Percentiles rank a stretch among this genome's conserved stretches.
These are phyloP conservation scores for Notolabrus celidotus DNA, from an alignment of 2,797 vertebrate genomes.

Conservation along the genomic window DNA sequence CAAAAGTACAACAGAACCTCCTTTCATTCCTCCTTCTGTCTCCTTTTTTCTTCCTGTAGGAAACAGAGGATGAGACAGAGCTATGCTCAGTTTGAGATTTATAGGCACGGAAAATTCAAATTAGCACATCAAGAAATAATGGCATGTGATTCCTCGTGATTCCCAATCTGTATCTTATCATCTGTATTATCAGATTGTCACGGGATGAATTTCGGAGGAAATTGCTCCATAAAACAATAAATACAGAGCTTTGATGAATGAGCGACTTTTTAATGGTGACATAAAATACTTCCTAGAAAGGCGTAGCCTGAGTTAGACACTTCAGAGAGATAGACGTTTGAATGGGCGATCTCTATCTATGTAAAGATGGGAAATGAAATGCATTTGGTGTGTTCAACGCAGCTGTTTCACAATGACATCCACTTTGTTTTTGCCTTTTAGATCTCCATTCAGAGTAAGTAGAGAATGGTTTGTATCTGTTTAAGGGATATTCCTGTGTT, in stretches of 20 bases:
- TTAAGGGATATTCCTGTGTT: too few relatives aligned
- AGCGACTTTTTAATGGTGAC: slow-evolving; percentile 20
- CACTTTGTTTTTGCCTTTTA: slow-evolving; percentile 5
- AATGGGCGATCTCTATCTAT: slow-evolving; percentile 25
- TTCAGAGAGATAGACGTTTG: slow-evolving; percentile 37
- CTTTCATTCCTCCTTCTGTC: slow-evolving; percentile 13
- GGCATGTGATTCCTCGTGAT: neutral
- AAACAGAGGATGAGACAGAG: slow-evolving; percentile 15
- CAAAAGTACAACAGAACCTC: slow-evolving; percentile 20
- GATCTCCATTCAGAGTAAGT: slow-evolving; percentile 19
- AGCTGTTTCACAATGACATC: slow-evolving; percentile 22
- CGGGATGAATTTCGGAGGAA: slow-evolving; percentile 40
- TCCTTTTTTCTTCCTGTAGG: slow-evolving; percentile 1
- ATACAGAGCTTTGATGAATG: slow-evolving; percentile 21
- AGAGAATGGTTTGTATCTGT: too few relatives aligned
- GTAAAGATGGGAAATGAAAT: slow-evolving; percentile 23
- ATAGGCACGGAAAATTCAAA: slow-evolving; percentile 9
- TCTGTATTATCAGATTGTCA: slow-evolving; percentile 42
- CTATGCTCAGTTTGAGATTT: neutral
- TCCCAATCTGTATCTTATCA: slow-evolving; percentile 4
- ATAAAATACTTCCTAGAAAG: slow-evolving; percentile 35
- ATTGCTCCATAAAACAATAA: slow-evolving; percentile 44
- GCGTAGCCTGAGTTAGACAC: slow-evolving; percentile 37
- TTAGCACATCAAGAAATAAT: neutral
- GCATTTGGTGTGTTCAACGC: slow-evolving; percentile 34